These are phyloP conservation scores for Carpatolechia fugitivella DNA, from an alignment of 2,888 invertebrate species.

Conservation along the genomic window DNA sequence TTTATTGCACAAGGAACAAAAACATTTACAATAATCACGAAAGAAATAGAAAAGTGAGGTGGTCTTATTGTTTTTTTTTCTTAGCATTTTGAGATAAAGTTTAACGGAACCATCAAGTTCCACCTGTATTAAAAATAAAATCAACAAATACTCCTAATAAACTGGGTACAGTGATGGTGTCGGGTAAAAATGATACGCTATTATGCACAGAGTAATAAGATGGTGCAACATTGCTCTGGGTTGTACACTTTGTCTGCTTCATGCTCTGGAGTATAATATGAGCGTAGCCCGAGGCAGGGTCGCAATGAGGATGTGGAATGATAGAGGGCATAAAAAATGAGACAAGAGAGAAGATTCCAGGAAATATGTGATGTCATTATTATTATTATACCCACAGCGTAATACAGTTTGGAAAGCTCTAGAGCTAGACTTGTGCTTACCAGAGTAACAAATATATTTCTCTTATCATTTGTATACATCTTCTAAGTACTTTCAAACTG, in stretches of 20 bases:
- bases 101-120: too few relatives aligned
- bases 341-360: neutral
- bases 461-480: too few relatives aligned
- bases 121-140: slow-evolving; percentile 37
- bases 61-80: too few relatives aligned
- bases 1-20: too few relatives aligned
- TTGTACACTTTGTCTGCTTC: slow-evolving; percentile 31
- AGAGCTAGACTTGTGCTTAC: too few relatives aligned
- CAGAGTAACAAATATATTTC: too few relatives aligned
- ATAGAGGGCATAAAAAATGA: slow-evolving; percentile 5
- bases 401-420: too few relatives aligned
- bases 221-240: slow-evolving; percentile 45
- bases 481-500: too few relatives aligned
- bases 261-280: slow-evolving; percentile 57
- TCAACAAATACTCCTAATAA: slow-evolving; percentile 50
- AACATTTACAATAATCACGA: too few relatives aligned
- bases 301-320: slow-evolving; percentile 9
- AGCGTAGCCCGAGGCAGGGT: slow-evolving; percentile 33
- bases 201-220: slow-evolving; percentile 59
- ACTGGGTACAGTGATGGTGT: slow-evolving; percentile 46
- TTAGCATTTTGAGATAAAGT: too few relatives aligned
- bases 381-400: too few relatives aligned
- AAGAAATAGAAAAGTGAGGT: too few relatives aligned
- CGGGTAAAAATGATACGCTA: slow-evolving; percentile 60
- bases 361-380: neutral